Percentiles rank a stretch among this genome's conserved stretches.
phyloP scores from a whole-genome alignment of 2,888 invertebrate species.

The Phalera bucephala region DNA sequence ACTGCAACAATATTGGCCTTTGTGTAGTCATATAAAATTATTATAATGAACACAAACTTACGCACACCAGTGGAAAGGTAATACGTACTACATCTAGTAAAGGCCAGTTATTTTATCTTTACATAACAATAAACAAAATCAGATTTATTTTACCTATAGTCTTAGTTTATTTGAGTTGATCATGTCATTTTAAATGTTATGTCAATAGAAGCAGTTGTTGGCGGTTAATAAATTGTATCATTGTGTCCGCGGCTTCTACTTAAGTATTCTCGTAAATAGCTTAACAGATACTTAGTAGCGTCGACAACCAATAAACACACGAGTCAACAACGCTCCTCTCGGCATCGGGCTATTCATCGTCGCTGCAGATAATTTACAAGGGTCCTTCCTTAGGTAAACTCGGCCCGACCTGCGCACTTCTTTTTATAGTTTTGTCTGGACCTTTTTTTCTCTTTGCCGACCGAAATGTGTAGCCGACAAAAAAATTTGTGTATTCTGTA shows the following conservation, averaged over 20 bases:
- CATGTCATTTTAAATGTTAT: conserved; percentile 4
- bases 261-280: conserved; percentile 65
- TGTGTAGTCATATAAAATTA: conserved; percentile 58
- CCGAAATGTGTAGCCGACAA: conserved; percentile 73
- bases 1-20: conserved; percentile 73
- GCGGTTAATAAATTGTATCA: conserved; percentile 30
- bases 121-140: conserved; percentile 5
- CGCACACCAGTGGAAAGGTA: conserved; percentile 26
- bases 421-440: conserved; percentile 78
- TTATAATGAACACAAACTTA: conserved; percentile 54
- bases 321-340: conserved; percentile 76
- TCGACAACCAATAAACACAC: conserved; percentile 77
- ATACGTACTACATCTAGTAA: conserved; percentile 17
- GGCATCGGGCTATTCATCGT: conserved; percentile 70
- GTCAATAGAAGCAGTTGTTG: conserved; percentile 14
- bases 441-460: conserved; percentile 75
- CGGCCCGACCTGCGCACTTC: conserved; percentile 72
- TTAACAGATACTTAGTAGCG: conserved; percentile 75
- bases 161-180: conserved; percentile 6
- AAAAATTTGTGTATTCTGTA: conserved; percentile 73
- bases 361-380: conserved; percentile 80
- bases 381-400: conserved; percentile 82
- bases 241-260: conserved; percentile 44
- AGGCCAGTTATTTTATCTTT: conserved; percentile 11
- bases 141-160: conserved; percentile 5